Conservation (phyloP, 2,113 vertebrate species). For the Oncorhynchus gorbuscha region DNA sequence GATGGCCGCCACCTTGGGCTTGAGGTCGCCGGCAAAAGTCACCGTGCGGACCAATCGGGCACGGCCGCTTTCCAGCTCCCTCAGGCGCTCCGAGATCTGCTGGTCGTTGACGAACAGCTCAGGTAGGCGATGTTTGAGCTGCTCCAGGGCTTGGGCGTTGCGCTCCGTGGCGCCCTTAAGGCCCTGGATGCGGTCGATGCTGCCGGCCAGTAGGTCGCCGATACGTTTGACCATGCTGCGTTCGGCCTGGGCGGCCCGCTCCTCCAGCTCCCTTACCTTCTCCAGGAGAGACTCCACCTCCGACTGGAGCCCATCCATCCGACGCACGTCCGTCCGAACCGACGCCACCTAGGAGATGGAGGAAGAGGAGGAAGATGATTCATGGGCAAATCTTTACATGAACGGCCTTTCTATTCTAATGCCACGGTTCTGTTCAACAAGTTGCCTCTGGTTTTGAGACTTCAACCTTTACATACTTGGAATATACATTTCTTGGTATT, state of each 20-base stretch:
- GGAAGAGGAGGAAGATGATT: not conserved
- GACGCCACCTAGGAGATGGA: conserved; percentile 70
- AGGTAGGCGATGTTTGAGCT: conserved; percentile 66
- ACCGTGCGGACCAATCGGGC: conserved; percentile 83
- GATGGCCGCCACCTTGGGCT: conserved; percentile 85
- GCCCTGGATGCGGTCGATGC: conserved; percentile 82
- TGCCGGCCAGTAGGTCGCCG: conserved; percentile 81
- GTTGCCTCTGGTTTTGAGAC: no score
- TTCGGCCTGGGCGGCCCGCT: conserved; percentile 77
- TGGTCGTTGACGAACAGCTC: conserved; percentile 74
- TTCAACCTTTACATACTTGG: no score
- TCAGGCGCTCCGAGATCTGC: conserved; percentile 72
- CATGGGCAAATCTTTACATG: not conserved
- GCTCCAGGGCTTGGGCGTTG: conserved; percentile 75
- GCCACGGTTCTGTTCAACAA: no score
- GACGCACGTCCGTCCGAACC: conserved; percentile 87
- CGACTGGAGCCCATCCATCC: conserved; percentile 85
- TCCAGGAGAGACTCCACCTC: conserved; percentile 78
- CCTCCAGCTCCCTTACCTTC: conserved; percentile 77
- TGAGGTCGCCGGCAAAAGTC: conserved; percentile 87
- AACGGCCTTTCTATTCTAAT: no score
- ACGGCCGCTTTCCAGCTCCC: conserved; percentile 82
- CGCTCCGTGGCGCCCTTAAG: conserved; percentile 77
- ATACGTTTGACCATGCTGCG: conserved; percentile 79
- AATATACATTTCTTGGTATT: no score